These are phyloP conservation scores for Barnardius zonarius DNA, from an alignment of 2,113 vertebrate genomes.

Conservation along the genomic window DNA sequence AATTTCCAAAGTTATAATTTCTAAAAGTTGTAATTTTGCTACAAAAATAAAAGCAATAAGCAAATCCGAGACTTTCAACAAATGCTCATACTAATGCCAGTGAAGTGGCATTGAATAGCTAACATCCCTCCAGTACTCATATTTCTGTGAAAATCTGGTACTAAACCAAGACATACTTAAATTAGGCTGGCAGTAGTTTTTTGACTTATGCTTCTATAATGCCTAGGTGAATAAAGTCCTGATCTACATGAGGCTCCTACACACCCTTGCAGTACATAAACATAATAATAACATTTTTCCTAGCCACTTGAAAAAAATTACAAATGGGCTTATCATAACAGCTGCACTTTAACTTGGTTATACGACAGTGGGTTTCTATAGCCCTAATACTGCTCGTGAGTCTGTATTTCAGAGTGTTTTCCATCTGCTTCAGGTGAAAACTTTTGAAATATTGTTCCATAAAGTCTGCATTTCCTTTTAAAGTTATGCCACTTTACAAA, in stretches of 20 bases:
- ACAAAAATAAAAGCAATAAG: background rate
- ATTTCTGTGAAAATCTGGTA: background rate
- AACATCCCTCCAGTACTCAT: background rate
- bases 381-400: background rate
- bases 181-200: background rate
- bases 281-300: background rate
- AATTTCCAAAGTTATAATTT: background rate
- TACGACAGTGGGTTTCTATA: background rate
- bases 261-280: background rate
- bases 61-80: background rate
- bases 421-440: background rate
- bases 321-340: background rate
- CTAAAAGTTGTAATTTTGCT: background rate
- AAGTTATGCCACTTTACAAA: conserved; percentile 5
- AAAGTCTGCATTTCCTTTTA: conserved; percentile 45
- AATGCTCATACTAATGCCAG: background rate
- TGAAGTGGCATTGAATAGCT: background rate
- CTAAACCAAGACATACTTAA: background rate
- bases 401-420: background rate
- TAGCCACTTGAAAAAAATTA: background rate
- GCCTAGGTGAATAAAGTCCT: background rate
- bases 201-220: background rate
- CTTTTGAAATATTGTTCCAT: conserved; percentile 35
- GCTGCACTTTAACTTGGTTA: background rate
- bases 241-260: background rate